A percentile compares a stretch with the other conserved stretches of the same genome.
Evolutionary conservation across 2,113 vertebrate species (phyloP).

Genomic region (Corythornis vintsioides): DNA sequence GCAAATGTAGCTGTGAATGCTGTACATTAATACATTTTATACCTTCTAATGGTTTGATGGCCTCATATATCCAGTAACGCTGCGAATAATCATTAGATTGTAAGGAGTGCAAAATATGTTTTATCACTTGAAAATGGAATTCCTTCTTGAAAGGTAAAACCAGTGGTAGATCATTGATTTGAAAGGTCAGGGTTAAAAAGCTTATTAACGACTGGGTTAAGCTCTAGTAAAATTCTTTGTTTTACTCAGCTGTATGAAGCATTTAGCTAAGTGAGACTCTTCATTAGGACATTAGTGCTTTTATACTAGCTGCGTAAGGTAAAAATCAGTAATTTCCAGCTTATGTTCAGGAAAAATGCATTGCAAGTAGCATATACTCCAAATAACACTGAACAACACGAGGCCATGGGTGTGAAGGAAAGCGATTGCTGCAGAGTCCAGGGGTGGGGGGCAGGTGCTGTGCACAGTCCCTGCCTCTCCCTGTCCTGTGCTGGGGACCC

Average conservation of each 20-base stretch:
- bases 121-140: slow-evolving; percentile 76
- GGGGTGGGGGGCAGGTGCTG: neutral
- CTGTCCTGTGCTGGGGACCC: neutral
- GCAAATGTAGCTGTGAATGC: slow-evolving; percentile 72
- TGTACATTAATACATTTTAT: slow-evolving; percentile 74
- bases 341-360: slow-evolving; percentile 38
- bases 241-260: slow-evolving; percentile 72
- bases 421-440: neutral
- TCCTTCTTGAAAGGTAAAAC: slow-evolving; percentile 76
- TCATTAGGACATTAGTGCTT: slow-evolving; percentile 60
- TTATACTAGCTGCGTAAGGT: slow-evolving; percentile 46
- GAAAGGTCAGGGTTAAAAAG: slow-evolving; percentile 77
- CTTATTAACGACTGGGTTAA: slow-evolving; percentile 76
- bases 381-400: neutral
- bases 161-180: slow-evolving; percentile 75
- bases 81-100: slow-evolving; percentile 72
- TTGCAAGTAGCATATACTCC: neutral
- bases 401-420: neutral
- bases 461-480: neutral
- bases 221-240: slow-evolving; percentile 67
- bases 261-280: slow-evolving; percentile 72
- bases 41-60: slow-evolving; percentile 76
- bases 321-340: slow-evolving; percentile 55
- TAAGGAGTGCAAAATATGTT: slow-evolving; percentile 73
- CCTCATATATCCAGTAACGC: slow-evolving; percentile 68